Evolutionary conservation across 2,113 vertebrate genomes (phyloP).

Genomic region (Emydura subglobosa): DNA sequence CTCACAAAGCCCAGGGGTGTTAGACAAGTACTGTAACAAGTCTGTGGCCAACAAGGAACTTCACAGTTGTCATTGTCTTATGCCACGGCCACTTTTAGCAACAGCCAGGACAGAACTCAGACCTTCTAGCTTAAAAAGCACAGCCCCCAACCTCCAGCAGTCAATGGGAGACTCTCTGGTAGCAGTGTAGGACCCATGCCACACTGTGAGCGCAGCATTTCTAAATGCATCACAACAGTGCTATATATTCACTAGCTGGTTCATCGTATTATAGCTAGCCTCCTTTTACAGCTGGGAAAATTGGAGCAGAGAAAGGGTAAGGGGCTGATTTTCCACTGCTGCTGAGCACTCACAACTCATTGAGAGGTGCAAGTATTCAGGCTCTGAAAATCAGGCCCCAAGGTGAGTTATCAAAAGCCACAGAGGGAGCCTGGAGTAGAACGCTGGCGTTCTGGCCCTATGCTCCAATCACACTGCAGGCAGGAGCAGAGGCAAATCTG

Average conservation of each 20-base stretch:
- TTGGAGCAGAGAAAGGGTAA: accelerated
- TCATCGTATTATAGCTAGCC: background rate
- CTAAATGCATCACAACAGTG: accelerated
- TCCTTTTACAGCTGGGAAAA: background rate
- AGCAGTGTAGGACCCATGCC: background rate
- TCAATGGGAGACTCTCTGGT: background rate
- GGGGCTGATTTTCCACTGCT: background rate
- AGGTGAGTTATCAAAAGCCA: background rate
- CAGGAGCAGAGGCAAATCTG: background rate
- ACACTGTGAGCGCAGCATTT: background rate
- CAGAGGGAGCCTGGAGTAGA: background rate
- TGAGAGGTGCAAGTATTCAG: background rate
- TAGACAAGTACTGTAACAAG: background rate
- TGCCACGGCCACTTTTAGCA: background rate
- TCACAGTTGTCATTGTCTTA: background rate
- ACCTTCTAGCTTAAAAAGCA: background rate
- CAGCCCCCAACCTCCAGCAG: background rate
- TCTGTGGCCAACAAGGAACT: background rate
- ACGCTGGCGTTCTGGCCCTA: background rate
- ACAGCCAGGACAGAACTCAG: slow-evolving; percentile 21
- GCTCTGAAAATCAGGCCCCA: background rate
- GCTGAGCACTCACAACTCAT: background rate
- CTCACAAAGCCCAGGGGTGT: slow-evolving; percentile 4
- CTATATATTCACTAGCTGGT: background rate
- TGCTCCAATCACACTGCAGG: background rate